These are phyloP conservation scores for Melopsittacus undulatus DNA, from an alignment of 2,797 vertebrate species.

Conservation along the genomic window DNA sequence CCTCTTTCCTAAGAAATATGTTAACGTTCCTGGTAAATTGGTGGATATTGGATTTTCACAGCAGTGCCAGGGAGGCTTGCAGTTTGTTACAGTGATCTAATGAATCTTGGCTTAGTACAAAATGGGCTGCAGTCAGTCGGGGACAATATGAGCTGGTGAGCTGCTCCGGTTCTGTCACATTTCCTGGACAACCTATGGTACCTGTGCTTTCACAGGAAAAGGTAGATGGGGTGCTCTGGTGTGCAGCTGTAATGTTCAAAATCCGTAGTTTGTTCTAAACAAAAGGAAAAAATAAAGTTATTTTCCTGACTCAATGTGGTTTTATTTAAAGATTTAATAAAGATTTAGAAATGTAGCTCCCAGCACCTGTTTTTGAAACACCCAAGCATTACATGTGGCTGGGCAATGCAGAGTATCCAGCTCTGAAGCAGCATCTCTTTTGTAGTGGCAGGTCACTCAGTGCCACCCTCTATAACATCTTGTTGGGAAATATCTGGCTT, in stretches of 20 bases:
- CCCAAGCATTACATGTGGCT: not conserved
- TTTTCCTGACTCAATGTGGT: not conserved
- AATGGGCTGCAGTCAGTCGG: not conserved
- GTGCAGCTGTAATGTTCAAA: not conserved
- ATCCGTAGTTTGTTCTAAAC: not conserved
- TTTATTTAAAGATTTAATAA: not conserved
- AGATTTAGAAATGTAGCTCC: not conserved
- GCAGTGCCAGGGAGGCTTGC: too few species aligned
- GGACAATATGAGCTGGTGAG: rapidly evolving
- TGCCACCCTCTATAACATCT: rapidly evolving
- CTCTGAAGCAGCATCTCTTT: not conserved
- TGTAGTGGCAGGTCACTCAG: not conserved
- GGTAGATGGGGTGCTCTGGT: not conserved
- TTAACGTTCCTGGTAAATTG: rapidly evolving
- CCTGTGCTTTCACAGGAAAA: not conserved
- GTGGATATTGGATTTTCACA: not conserved
- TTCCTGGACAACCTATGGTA: rapidly evolving
- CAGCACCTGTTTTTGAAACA: not conserved
- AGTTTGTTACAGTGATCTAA: not conserved
- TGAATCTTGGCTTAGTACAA: not conserved
- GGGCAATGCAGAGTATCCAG: not conserved
- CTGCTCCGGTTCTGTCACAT: rapidly evolving
- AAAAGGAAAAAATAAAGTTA: too few species aligned
- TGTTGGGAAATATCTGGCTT: rapidly evolving
- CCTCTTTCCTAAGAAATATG: not conserved